Evolutionary conservation across 2,888 invertebrate genomes (phyloP), one percentile per base, ranked within the genome.

Genomic region (Hyppa rectilinea): DNA sequence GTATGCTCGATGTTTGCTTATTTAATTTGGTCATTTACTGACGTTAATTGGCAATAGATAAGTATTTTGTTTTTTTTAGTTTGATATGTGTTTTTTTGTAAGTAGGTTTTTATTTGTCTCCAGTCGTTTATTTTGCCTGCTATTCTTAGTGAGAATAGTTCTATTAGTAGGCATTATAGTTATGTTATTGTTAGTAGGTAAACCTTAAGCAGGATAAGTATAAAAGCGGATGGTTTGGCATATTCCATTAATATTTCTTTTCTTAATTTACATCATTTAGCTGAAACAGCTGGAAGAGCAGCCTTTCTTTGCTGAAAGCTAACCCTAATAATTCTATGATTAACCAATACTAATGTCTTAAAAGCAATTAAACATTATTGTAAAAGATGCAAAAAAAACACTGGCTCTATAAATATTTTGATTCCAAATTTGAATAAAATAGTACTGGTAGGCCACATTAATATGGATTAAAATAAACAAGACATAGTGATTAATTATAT

Each of bases 401-500:
- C 0, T 43, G 9, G 12, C 17, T n/a, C n/a, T n/a, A n/a, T n/a
- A 70, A 38, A 40, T 34, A 38, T 12, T 20, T 23, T 20, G 12
- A 23, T 23, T 23, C 23, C 23, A 47, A 47, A 23, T 23, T 5
- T 12, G 23, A 12, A 31, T 20, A 6, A 23, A 38, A 14, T n/a
- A 73, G 38, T 20, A 36, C 17, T 49, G 12, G 5, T 52, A 53
- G 6, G 12, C 40, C 20, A 58, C 61, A 63, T 71, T 78, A 53
- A 59, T 75, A 59, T 58, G 56, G 43, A 79, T 74, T 74, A 50
- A 59, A 79, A 58, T 17, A 23, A 72, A 70, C 36, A 26, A 50
- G 80, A 67, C 45, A 70, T 56, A 66, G 9, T 71, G 53, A 75
- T 80, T 64, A 31, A 73, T 49, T 52, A 49, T 47, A 34, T 78